These are phyloP conservation scores for Gymnorhina tibicen DNA, from an alignment of 2,113 vertebrate genomes.

Conservation along the genomic window DNA sequence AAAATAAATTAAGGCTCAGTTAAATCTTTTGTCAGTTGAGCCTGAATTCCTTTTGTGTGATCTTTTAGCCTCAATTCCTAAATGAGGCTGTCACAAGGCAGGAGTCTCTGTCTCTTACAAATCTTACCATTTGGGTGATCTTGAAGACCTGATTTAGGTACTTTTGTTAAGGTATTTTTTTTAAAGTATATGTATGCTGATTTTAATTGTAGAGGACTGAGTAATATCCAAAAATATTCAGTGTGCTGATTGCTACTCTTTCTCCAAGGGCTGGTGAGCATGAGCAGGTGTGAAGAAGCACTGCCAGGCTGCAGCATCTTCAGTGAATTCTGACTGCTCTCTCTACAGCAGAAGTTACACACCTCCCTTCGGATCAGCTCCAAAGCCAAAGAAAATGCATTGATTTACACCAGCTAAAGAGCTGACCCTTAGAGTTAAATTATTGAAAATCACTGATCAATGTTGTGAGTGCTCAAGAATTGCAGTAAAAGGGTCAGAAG, in stretches of 20 bases:
- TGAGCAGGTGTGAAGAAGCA: accelerated
- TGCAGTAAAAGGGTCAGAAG: constrained; percentile 46
- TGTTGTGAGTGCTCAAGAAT: not conserved
- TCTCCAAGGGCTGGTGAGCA: not conserved
- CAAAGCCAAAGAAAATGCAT: constrained; percentile 12
- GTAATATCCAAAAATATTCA: not conserved
- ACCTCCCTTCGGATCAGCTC: not conserved
- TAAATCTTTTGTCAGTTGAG: not conserved
- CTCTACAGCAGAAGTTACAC: not conserved
- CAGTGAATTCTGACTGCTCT: not conserved
- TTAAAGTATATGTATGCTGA: not conserved
- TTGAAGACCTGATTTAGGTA: not conserved
- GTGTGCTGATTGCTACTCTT: not conserved
- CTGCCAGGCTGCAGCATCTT: not conserved
- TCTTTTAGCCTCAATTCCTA: not conserved
- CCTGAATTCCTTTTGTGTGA: not conserved
- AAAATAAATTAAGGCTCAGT: not conserved
- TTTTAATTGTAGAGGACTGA: not conserved
- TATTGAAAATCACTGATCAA: constrained; percentile 42
- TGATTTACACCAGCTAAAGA: constrained; percentile 35
- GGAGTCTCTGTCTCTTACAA: not conserved
- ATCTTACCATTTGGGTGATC: not conserved
- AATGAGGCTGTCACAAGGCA: not conserved
- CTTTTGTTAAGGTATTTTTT: not conserved
- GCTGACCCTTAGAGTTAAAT: constrained; percentile 23